phyloP scores from a whole-genome alignment of 2,797 vertebrate genomes.

The Chelmon rostratus region DNA sequence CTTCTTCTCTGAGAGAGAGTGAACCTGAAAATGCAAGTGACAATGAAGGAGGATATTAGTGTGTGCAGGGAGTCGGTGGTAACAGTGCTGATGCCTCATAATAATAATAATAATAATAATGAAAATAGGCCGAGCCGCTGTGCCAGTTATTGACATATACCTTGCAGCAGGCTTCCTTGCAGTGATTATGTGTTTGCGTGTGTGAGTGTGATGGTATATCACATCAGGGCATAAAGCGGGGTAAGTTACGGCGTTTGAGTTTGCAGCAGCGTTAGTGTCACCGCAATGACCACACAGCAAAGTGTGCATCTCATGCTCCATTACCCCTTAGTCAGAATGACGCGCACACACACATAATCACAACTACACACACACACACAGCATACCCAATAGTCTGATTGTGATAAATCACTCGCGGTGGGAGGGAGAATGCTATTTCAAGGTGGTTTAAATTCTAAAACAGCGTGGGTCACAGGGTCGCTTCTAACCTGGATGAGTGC shows the following conservation, averaged over 20 bases:
- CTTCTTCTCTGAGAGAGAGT: background rate
- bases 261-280: conserved; percentile 67
- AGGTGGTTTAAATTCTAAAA: conserved; percentile 86
- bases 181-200: conserved; percentile 25
- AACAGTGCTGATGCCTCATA: too few relatives aligned
- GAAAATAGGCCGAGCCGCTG: conserved; percentile 11
- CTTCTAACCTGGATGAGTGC: conserved; percentile 74
- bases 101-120: conserved; percentile 14
- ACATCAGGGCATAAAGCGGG: conserved; percentile 42
- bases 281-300: conserved; percentile 75
- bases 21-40: background rate
- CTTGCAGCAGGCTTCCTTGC: conserved; percentile 22
- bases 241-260: conserved; percentile 61
- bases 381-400: conserved; percentile 77
- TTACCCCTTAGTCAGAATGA: conserved; percentile 81
- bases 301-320: conserved; percentile 83
- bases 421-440: conserved; percentile 80
- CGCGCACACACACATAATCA: conserved; percentile 28
- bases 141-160: background rate
- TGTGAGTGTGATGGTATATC: conserved; percentile 24
- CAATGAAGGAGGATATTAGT: conserved; percentile 13
- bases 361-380: conserved; percentile 34
- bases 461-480: conserved; percentile 74
- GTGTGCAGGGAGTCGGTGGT: background rate
- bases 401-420: conserved; percentile 83